Evolutionary conservation across 37 sponge, comb jelly and placozoan genomes (phyloP), one percentile per base, ranked within the genome.

Genomic region (Amphimedon queenslandica): DNA sequence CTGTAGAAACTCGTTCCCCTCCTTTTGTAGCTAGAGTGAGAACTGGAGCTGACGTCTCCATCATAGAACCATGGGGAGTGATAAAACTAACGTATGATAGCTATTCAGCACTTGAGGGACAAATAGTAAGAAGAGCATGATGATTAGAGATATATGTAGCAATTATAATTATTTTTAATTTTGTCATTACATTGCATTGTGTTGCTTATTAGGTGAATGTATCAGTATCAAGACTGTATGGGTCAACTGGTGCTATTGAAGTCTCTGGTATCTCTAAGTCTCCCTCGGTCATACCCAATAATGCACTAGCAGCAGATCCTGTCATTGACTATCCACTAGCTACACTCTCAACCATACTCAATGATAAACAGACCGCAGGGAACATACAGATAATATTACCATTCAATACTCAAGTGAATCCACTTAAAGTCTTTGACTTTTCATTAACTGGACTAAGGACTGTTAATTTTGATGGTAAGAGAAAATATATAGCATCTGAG

Each of bases 61-160:
- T 73, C 27, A 83, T 93, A 69, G 93, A 93, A 72, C 86, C 88
- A 2, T 64, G 58, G 60, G 93, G 93, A 1, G 89, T 93, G 35
- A 61, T 93, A 3, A 80, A 76, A 29, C 66, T 88, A 20, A 68
- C 67, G 1, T 35, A n/a, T 2, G 66, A 11, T 2, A 23, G 29
- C 3, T 65, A 47, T 61, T 70, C 76, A 63, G 80, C 42, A 36
- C 3, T 84, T 23, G 90, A 90, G 47, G 89, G 89, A 70, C 3
- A 37, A 4, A 53, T 34, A 29, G 89, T 76, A 66, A 39, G 78
- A 0, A 30, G 34, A 24, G 28, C 27, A 23, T 63, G 21, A 13
- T 61, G 16, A 61, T 24, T 67, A 27, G 20, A 42, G 53, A 10
- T 16, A 3, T 43, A 4, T n/a, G n/a, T n/a, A n/a, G 18, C 33